Evolutionary conservation across 2,797 vertebrate species (phyloP).

Genomic region (Gymnocypris eckloni): DNA sequence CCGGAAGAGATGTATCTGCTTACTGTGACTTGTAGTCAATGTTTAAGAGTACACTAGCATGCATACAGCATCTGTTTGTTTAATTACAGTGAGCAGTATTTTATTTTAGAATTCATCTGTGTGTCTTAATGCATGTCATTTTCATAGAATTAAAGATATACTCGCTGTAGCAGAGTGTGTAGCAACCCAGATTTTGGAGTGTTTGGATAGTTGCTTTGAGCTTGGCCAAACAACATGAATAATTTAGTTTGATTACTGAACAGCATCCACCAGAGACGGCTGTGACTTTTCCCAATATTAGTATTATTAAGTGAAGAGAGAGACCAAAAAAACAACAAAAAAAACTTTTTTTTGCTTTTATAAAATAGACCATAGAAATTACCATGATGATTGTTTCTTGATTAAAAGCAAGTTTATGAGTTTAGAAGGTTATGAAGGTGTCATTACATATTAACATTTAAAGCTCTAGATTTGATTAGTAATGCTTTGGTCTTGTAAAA

Average conservation of each 20-base stretch:
- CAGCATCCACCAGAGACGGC: constrained; percentile 54
- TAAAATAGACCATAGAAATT: not conserved
- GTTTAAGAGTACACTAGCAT: not conserved
- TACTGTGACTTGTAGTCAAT: not conserved
- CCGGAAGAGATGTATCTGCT: not conserved
- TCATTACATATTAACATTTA: not conserved
- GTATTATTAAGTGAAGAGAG: constrained; percentile 60
- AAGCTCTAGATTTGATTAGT: not conserved
- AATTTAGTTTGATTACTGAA: constrained; percentile 63
- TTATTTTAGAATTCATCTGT: not conserved
- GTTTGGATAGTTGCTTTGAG: constrained; percentile 59
- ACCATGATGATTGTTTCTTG: not conserved
- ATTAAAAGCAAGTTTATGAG: not conserved
- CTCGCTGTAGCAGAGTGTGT: not conserved
- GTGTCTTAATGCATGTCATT: not conserved
- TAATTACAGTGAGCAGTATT: not conserved
- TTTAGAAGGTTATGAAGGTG: not conserved
- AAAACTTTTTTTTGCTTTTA: not conserved
- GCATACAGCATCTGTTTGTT: not conserved
- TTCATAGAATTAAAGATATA: not conserved
- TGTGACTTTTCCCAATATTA: constrained; percentile 47
- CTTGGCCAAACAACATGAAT: constrained; percentile 69
- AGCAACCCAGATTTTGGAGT: constrained; percentile 50
- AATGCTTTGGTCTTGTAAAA: not conserved
- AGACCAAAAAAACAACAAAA: not conserved